Percentiles rank a stretch among this genome's conserved stretches.
Evolutionary conservation across 2,797 vertebrate species (phyloP).

Genomic region (Cuculus canorus): DNA sequence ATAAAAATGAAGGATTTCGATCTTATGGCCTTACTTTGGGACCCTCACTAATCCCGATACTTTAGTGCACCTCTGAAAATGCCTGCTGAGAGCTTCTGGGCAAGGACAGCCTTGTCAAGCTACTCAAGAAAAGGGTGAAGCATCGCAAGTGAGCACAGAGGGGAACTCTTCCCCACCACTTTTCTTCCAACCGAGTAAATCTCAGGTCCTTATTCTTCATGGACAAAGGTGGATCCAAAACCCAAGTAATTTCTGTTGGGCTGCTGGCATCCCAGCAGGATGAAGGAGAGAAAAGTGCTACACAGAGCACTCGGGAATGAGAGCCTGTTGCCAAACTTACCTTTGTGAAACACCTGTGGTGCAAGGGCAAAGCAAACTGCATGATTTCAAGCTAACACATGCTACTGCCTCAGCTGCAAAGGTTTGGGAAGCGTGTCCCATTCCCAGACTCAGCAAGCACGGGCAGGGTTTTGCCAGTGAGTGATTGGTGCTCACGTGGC

Average conservation of each 20-base stretch:
- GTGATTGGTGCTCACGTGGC: accelerated
- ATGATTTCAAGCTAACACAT: not conserved
- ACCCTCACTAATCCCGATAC: not conserved
- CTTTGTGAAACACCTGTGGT: not conserved
- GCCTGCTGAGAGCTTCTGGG: not conserved
- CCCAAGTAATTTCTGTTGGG: not conserved
- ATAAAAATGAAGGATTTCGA: slow-evolving; percentile 48
- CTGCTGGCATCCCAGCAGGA: not conserved
- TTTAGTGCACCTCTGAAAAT: not conserved
- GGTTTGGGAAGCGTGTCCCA: not conserved
- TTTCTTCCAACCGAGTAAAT: not conserved
- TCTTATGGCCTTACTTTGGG: not conserved
- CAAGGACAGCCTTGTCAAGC: not conserved
- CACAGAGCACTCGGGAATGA: accelerated
- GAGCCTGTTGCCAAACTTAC: not conserved
- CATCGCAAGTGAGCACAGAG: accelerated
- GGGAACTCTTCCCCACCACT: no score
- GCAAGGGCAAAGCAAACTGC: accelerated
- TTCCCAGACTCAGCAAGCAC: not conserved
- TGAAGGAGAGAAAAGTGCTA: not conserved
- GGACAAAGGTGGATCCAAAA: not conserved
- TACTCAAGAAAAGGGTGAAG: not conserved
- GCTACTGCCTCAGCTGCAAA: not conserved
- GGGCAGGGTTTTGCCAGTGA: not conserved
- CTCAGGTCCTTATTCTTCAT: not conserved